Percentiles rank a stretch among this genome's conserved stretches.
Conservation (phyloP, 2,888 invertebrate species). For the Acanthoscelides obtectus region DNA sequence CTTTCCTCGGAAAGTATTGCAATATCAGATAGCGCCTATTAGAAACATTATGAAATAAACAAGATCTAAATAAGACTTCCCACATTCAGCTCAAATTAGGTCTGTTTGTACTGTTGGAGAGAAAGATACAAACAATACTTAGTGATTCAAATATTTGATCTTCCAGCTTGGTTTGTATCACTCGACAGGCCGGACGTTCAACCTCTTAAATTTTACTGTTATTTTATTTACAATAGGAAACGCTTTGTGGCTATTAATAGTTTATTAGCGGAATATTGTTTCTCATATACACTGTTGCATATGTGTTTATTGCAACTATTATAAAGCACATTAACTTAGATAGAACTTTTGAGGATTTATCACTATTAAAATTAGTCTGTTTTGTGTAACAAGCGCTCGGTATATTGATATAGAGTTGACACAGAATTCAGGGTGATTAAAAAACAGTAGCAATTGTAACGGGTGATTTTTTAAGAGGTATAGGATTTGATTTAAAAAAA, state of each 20-base stretch:
- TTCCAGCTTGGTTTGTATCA: neutral
- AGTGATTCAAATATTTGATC: neutral
- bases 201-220: neutral
- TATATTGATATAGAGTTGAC: too few relatives aligned
- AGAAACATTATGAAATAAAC: too few relatives aligned
- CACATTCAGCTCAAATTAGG: neutral
- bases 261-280: neutral
- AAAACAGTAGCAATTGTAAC: too few relatives aligned
- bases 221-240: neutral
- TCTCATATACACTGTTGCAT: neutral
- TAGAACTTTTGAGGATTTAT: neutral
- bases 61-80: neutral
- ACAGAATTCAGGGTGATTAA: too few relatives aligned
- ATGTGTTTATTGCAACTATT: neutral
- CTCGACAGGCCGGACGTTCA: neutral
- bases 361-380: too few relatives aligned
- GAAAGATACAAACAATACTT: neutral
- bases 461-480: too few relatives aligned
- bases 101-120: neutral
- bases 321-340: neutral
- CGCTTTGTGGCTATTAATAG: neutral
- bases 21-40: too few relatives aligned
- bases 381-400: too few relatives aligned
- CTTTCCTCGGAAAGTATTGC: too few relatives aligned
- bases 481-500: too few relatives aligned